Conservation (phyloP, 2,113 vertebrate species). For the Octodon degus region DNA sequence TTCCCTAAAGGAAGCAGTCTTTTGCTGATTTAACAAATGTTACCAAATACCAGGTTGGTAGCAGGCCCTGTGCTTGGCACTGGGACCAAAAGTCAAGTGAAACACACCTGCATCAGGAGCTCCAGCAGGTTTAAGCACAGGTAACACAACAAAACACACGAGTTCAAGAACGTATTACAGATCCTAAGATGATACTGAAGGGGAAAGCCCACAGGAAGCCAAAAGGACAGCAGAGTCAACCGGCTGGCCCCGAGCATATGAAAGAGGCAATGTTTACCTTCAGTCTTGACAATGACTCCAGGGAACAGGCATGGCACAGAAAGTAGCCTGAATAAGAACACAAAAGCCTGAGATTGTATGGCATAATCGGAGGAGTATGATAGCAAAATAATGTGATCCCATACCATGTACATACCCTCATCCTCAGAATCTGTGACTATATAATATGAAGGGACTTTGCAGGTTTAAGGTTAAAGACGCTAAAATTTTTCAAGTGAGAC, state of each 20-base stretch:
- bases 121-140: background rate
- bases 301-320: background rate
- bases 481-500: background rate
- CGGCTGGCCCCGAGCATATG: background rate
- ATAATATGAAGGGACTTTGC: background rate
- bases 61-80: background rate
- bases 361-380: background rate
- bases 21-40: constrained; percentile 61
- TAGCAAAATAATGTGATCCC: background rate
- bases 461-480: background rate
- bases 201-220: background rate
- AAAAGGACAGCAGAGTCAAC: background rate
- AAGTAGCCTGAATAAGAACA: background rate
- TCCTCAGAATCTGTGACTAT: background rate
- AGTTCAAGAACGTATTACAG: background rate
- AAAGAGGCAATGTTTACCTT: background rate
- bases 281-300: background rate
- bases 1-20: constrained; percentile 48
- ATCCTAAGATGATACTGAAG: background rate
- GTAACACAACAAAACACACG: constrained; percentile 9
- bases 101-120: background rate
- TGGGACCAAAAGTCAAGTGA: background rate
- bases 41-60: constrained; percentile 28
- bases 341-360: background rate
- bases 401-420: background rate